Evolutionary conservation across 2,113 vertebrate species (phyloP).

Genomic region (Protomyctophum bolini): DNA sequence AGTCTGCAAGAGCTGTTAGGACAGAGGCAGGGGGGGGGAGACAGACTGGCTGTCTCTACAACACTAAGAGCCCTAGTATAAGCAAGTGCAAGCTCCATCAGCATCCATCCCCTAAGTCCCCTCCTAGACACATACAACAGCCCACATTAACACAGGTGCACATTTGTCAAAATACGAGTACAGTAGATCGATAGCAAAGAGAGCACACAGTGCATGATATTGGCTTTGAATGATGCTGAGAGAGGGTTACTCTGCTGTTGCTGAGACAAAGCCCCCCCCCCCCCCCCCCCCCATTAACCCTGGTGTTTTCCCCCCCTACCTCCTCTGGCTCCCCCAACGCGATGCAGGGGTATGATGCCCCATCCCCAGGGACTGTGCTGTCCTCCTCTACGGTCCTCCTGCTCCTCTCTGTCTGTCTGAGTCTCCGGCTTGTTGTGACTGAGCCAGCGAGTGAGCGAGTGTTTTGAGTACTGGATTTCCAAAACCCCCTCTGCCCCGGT

Average conservation of each 20-base stretch:
- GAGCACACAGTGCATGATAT: constrained; percentile 32
- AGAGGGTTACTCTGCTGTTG: constrained; percentile 45
- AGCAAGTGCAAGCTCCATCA: constrained; percentile 52
- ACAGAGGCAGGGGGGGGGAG: constrained; percentile 64
- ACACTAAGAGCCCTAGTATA: constrained; percentile 36
- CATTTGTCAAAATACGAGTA: constrained; percentile 13
- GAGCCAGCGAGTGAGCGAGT: constrained; percentile 40
- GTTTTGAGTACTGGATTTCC: constrained; percentile 39
- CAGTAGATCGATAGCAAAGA: constrained; percentile 23
- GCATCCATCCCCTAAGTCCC: constrained; percentile 16
- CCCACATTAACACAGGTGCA: constrained; percentile 40
- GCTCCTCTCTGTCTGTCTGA: constrained; percentile 78
- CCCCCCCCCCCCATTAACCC: constrained; percentile 50
- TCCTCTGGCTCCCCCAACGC: constrained; percentile 75
- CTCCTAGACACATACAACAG: constrained; percentile 25
- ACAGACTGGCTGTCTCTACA: constrained; percentile 66
- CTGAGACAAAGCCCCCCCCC: constrained; percentile 73
- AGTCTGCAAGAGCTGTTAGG: constrained; percentile 45
- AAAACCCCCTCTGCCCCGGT: constrained; percentile 55
- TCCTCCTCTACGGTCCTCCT: constrained; percentile 69
- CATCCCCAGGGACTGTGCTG: constrained; percentile 78
- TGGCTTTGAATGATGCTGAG: constrained; percentile 31
- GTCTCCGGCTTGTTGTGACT: constrained; percentile 47
- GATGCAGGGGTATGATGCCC: constrained; percentile 81
- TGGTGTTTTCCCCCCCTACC: constrained; percentile 74